A percentile compares a stretch with the other conserved stretches of the same genome.
Conservation (phyloP, 2,113 vertebrate genomes). For the Cathartes aura region DNA sequence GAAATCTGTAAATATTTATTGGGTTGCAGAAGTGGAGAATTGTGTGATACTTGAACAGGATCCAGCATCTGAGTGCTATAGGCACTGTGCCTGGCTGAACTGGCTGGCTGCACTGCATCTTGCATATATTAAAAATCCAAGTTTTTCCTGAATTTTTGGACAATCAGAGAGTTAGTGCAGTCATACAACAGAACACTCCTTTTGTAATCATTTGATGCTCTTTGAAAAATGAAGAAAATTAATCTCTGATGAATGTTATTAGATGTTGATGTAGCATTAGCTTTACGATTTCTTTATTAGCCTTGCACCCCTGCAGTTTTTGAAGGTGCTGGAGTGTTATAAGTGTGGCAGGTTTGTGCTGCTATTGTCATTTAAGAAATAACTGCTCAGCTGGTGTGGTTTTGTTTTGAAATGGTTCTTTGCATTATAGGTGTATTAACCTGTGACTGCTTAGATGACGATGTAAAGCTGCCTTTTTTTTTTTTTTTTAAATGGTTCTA, state of each 20-base stretch:
- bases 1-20: neutral
- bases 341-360: neutral
- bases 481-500: neutral
- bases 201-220: neutral
- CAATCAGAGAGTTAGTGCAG: neutral
- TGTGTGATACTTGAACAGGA: neutral
- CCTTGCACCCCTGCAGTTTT: neutral
- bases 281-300: constrained; percentile 23
- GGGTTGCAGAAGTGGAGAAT: neutral
- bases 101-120: neutral
- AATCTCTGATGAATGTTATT: neutral
- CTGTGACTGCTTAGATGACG: neutral
- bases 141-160: neutral
- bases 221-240: constrained; percentile 27
- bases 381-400: neutral
- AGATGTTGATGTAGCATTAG: constrained; percentile 20
- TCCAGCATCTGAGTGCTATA: neutral
- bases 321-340: neutral
- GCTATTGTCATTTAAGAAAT: neutral
- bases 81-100: neutral
- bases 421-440: neutral
- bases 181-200: neutral
- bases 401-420: neutral
- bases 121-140: neutral
- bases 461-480: neutral